Evolutionary conservation across 2,888 invertebrate species (phyloP).

Genomic region (Biston betularia): DNA sequence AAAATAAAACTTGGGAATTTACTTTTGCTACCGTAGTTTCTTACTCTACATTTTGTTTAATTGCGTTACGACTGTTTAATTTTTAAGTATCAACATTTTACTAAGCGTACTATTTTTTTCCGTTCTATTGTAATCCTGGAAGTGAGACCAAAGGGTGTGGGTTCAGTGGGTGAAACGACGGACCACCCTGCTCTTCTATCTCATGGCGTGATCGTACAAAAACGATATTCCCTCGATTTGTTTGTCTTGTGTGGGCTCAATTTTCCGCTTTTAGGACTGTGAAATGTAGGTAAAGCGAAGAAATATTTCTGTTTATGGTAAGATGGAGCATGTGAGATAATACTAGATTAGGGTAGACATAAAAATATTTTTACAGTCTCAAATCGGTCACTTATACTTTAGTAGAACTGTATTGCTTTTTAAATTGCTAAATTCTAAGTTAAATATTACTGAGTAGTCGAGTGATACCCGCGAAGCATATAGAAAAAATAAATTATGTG

Average conservation of each 20-base stretch:
- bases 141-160: slow-evolving; percentile 30
- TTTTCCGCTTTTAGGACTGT: slow-evolving; percentile 68
- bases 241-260: slow-evolving; percentile 80
- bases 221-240: slow-evolving; percentile 73
- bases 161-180: slow-evolving; percentile 48
- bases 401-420: background rate
- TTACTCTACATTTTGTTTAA: background rate
- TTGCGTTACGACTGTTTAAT: background rate
- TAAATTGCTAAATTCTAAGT: too few relatives aligned
- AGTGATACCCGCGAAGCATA: too few relatives aligned
- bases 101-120: background rate
- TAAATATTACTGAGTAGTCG: too few relatives aligned
- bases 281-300: slow-evolving; percentile 50
- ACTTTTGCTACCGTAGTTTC: background rate
- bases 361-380: background rate
- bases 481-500: too few relatives aligned
- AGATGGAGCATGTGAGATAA: slow-evolving; percentile 2
- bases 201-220: slow-evolving; percentile 73
- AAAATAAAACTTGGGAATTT: slow-evolving; percentile 28
- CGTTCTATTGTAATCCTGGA: slow-evolving; percentile 13
- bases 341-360: background rate
- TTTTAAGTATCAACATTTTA: background rate
- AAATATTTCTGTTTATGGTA: slow-evolving; percentile 20
- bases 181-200: slow-evolving; percentile 78
- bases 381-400: background rate